phyloP scores from a whole-genome alignment of 2,888 invertebrate genomes.

The Epistrophe grossulariae region DNA sequence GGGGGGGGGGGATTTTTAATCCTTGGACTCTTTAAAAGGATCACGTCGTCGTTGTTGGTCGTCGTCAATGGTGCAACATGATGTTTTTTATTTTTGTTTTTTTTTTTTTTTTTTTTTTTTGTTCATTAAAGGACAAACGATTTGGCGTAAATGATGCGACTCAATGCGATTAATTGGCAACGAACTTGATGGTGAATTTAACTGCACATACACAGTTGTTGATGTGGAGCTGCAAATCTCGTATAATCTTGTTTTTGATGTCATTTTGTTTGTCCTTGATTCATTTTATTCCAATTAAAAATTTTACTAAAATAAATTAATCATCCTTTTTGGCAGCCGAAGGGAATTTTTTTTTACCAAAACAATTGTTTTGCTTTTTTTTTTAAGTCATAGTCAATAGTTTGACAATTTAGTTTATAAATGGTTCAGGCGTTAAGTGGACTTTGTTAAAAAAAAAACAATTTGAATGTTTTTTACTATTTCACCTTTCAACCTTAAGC shows the following conservation, averaged over 20 bases:
- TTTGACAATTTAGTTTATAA: too few species aligned
- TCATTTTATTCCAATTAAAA: conserved; percentile 29
- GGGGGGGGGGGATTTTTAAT: conserved; percentile 42
- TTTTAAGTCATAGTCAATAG: too few species aligned
- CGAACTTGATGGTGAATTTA: conserved; percentile 8
- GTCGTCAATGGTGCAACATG: conserved; percentile 30
- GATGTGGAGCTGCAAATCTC: background rate
- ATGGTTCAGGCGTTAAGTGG: too few species aligned
- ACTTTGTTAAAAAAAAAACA: too few species aligned
- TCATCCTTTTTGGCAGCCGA: background rate
- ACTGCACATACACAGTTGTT: background rate
- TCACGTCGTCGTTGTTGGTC: conserved; percentile 46
- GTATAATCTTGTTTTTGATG: conserved; percentile 10
- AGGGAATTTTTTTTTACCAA: background rate
- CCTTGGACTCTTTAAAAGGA: conserved; percentile 60
- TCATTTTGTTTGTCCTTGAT: background rate
- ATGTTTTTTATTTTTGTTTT: background rate
- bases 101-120: too few species aligned
- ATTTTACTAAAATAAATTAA: conserved; percentile 3
- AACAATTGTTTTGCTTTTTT: background rate
- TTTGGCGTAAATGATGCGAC: conserved; percentile 64
- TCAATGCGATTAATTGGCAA: conserved; percentile 41
- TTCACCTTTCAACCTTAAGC: too few species aligned
- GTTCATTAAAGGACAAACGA: conserved; percentile 54
- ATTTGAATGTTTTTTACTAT: too few species aligned